Conservation (phyloP, 2,113 vertebrate genomes). For the Microcebus tavaratra region DNA sequence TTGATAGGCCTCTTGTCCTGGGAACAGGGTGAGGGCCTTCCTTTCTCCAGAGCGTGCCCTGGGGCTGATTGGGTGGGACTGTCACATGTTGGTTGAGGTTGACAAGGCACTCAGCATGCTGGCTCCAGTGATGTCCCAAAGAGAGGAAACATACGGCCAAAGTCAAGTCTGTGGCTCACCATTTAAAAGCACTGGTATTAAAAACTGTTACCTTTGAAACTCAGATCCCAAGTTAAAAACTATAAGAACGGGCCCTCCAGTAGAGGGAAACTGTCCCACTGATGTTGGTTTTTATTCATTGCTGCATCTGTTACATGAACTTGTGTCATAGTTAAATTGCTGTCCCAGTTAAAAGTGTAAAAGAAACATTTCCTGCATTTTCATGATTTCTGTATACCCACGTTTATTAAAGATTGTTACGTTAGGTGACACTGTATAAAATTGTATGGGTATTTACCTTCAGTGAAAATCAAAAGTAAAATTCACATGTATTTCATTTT, state of each 20-base stretch:
- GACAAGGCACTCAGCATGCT: neutral
- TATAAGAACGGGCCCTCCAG: constrained; percentile 60
- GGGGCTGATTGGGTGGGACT: constrained; percentile 25
- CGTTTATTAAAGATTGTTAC: constrained; percentile 79
- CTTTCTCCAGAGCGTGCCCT: neutral
- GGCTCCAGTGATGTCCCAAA: neutral
- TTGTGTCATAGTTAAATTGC: constrained; percentile 69
- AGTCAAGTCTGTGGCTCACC: neutral
- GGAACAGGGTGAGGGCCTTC: neutral
- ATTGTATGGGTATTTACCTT: constrained; percentile 78
- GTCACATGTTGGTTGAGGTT: neutral
- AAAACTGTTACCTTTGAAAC: constrained; percentile 64
- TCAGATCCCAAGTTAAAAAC: constrained; percentile 65
- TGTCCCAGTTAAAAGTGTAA: constrained; percentile 77
- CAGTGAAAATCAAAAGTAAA: constrained; percentile 82
- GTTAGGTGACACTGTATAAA: constrained; percentile 82
- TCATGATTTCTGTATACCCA: constrained; percentile 80
- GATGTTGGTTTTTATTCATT: constrained; percentile 33
- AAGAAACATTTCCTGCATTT: constrained; percentile 73
- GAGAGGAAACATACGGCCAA: neutral
- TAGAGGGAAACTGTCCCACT: constrained; percentile 64
- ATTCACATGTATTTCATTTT: constrained; percentile 82
- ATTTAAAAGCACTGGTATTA: neutral
- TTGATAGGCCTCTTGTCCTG: constrained; percentile 38
- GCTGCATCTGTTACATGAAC: constrained; percentile 74